Conservation (phyloP, 92 coral and sea anemone genomes). For the Galaxea fascicularis region DNA sequence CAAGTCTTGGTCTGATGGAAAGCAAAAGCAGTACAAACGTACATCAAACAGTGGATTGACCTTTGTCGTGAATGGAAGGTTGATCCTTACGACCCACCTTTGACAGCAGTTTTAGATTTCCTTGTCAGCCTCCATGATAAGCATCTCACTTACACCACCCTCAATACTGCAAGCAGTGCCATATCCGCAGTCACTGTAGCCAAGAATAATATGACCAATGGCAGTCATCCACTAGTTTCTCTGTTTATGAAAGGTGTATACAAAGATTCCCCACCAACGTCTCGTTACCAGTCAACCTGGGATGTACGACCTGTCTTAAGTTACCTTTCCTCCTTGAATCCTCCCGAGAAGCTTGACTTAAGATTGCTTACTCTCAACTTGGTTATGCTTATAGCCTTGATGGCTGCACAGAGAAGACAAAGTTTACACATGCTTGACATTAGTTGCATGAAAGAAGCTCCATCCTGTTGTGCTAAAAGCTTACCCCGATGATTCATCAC, state of each 20-base stretch:
- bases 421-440: conserved; percentile 43
- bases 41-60: conserved; percentile 29
- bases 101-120: conserved; percentile 33
- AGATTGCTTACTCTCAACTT: conserved; percentile 39
- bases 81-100: conserved; percentile 49
- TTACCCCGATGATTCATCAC: conserved; percentile 15
- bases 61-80: conserved; percentile 38
- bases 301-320: conserved; percentile 41
- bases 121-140: conserved; percentile 21
- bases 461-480: conserved; percentile 5
- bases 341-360: conserved; percentile 32
- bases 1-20: conserved; percentile 32
- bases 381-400: conserved; percentile 41
- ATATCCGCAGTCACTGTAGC: conserved; percentile 10
- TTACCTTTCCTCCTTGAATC: conserved; percentile 17
- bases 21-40: conserved; percentile 37
- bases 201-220: neutral
- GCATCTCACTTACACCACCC: neutral
- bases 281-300: conserved; percentile 52
- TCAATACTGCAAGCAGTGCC: conserved; percentile 28
- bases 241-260: conserved; percentile 46
- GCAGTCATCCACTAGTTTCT: conserved; percentile 26
- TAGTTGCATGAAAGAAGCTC: conserved; percentile 24
- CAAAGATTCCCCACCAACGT: neutral
- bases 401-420: conserved; percentile 30